Conservation (phyloP, 2,888 invertebrate species). For the Metellina segmentata region DNA sequence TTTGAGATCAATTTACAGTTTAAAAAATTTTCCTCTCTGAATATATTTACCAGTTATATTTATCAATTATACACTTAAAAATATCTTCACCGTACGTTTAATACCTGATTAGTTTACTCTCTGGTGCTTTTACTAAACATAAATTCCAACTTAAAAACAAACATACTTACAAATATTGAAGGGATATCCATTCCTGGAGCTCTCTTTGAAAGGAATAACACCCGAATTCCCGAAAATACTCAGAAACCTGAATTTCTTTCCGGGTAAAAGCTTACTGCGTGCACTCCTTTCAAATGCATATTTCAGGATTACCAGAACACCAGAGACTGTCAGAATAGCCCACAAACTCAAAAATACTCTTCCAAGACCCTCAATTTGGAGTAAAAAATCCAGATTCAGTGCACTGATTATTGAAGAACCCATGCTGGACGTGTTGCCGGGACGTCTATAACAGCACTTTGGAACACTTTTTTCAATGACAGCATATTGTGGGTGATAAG, state of each 20-base stretch:
- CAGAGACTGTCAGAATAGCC: neutral
- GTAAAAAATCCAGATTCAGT: neutral
- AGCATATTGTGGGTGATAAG: too few species aligned
- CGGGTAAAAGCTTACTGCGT: neutral
- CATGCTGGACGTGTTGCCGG: neutral
- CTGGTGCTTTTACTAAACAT: too few species aligned
- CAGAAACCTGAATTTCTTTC: neutral
- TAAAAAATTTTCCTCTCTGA: too few species aligned
- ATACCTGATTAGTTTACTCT: too few species aligned
- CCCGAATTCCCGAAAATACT: conserved; percentile 6
- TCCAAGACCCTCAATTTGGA: neutral
- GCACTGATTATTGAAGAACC: neutral
- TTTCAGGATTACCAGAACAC: neutral
- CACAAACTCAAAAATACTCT: neutral
- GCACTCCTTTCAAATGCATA: neutral
- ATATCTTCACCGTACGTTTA: too few species aligned
- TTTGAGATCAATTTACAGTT: too few species aligned
- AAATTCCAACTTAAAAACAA: too few species aligned
- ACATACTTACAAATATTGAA: conserved; percentile 36
- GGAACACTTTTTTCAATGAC: too few species aligned
- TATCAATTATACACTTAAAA: too few species aligned
- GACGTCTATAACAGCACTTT: neutral
- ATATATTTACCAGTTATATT: too few species aligned
- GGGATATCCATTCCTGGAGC: neutral
- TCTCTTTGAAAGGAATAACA: neutral